Evolutionary conservation across 2,888 invertebrate species (phyloP).

Genomic region (Nematopogon swammerdamellus): DNA sequence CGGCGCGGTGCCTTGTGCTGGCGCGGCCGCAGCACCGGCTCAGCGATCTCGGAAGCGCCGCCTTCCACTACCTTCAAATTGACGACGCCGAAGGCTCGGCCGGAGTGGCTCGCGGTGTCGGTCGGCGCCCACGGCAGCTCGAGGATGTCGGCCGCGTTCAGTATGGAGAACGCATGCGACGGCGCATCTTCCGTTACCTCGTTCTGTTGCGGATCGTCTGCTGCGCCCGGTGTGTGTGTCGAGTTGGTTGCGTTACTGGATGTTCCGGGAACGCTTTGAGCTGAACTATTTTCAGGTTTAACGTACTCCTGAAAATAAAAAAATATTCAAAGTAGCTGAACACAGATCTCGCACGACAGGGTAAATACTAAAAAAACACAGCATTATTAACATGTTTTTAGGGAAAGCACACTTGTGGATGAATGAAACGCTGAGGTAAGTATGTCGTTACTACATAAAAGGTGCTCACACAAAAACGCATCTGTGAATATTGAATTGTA

Average conservation of each 20-base stretch:
- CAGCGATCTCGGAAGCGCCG: conserved; percentile 63
- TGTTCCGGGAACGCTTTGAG: conserved; percentile 18
- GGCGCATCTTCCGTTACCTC: conserved; percentile 40
- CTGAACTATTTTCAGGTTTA: conserved; percentile 18
- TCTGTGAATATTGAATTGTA: no score
- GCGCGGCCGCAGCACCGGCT: conserved; percentile 67
- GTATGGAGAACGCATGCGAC: conserved; percentile 32
- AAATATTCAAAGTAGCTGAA: conserved; percentile 3
- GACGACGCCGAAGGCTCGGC: conserved; percentile 62
- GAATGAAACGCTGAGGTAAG: no score
- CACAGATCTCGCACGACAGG: no score
- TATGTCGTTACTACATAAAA: no score
- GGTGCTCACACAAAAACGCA: no score
- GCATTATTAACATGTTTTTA: no score
- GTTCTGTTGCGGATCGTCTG: conserved; percentile 33
- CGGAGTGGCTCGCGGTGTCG: conserved; percentile 44
- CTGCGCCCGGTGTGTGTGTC: conserved; percentile 10
- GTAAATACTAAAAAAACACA: no score
- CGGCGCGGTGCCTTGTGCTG: conserved; percentile 54
- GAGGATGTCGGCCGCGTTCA: conserved; percentile 41
- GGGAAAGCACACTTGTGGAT: no score
- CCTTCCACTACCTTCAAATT: conserved; percentile 40
- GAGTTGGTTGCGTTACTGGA: conserved; percentile 26
- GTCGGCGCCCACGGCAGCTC: conserved; percentile 52
- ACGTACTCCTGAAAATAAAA: conserved; percentile 23